A percentile compares a stretch with the other conserved stretches of the same genome.
Evolutionary conservation across 2,888 invertebrate species (phyloP).

Genomic region (Galerucella calmariensis): DNA sequence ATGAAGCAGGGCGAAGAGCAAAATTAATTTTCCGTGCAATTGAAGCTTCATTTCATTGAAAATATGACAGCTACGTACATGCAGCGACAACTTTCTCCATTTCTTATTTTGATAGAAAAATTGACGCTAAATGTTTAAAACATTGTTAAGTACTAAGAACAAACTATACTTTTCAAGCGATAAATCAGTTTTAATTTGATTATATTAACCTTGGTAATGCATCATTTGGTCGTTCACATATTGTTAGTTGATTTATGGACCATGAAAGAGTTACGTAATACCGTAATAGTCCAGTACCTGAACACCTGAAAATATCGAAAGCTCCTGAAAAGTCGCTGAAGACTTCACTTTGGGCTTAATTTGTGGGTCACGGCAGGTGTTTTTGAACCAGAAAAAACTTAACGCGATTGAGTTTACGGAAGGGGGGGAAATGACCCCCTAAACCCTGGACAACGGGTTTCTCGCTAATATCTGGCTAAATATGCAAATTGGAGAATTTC

Average conservation of each 20-base stretch:
- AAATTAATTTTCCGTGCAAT: not conserved
- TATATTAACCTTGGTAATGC: not conserved
- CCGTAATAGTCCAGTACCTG: no score
- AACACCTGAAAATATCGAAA: no score
- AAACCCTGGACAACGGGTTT: no score
- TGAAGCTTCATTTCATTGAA: not conserved
- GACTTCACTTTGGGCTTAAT: no score
- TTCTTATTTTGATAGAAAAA: no score
- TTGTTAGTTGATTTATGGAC: constrained; percentile 9
- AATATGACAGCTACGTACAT: not conserved
- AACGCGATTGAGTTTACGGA: no score
- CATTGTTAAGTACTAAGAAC: not conserved
- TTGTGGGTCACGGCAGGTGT: no score
- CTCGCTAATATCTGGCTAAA: no score
- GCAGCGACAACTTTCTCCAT: not conserved
- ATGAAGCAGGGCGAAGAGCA: not conserved
- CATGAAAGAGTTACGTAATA: constrained; percentile 6
- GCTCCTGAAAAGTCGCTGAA: no score
- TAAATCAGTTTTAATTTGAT: not conserved
- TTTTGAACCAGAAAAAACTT: no score
- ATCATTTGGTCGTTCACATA: constrained; percentile 2
- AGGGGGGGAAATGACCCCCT: no score
- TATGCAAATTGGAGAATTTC: no score
- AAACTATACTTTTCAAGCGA: not conserved
- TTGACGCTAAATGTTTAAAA: not conserved